Evolutionary conservation across 2,888 invertebrate species (phyloP), one percentile per base, ranked within the genome.

Genomic region (Salpingus planirostris): DNA sequence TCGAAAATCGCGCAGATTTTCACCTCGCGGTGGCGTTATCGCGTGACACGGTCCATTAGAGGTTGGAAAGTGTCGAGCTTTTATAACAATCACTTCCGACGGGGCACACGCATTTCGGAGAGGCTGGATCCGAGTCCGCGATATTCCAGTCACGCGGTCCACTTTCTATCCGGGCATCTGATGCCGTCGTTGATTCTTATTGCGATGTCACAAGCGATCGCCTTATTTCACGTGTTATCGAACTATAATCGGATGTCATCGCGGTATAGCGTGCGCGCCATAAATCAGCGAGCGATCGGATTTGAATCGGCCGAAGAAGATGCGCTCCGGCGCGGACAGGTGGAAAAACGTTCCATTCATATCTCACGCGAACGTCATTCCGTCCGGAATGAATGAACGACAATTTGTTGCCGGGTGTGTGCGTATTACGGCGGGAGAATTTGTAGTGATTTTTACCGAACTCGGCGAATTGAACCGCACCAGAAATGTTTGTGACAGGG

Each of bases 161-260:
- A 49, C 47, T 49, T 49, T 49, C 47, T 47, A 47, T 46, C 42
- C 24, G 30, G 27, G 24, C 43, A 46, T 49, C 46, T 46, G 46
- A 42, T 46, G 43, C n/a, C n/a, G n/a, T 42, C 27, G 47, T 42
- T 46, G 43, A 41, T 36, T 26, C 21, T 46, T 42, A 43, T 46
- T 42, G 45, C 42, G 38, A 40, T 43, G 45, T 48, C 45, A 43
- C 39, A 44, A 46, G 36, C 45, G 38, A 38, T 46, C 36, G 40
- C 40, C 43, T 47, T 46, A 46, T 49, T 49, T 44, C 44, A 44
- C 43, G 41, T 43, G 43, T 49, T 47, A 48, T 49, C 49, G 42
- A 41, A 38, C 40, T 38, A 46, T 45, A 46, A 49, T 49, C 44
- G 43, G 42, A 44, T 46, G 47, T 43, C 44, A 43, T 43, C 44